Evolutionary conservation across 2,888 invertebrate species (phyloP).

Genomic region (Noctua fimbriata): DNA sequence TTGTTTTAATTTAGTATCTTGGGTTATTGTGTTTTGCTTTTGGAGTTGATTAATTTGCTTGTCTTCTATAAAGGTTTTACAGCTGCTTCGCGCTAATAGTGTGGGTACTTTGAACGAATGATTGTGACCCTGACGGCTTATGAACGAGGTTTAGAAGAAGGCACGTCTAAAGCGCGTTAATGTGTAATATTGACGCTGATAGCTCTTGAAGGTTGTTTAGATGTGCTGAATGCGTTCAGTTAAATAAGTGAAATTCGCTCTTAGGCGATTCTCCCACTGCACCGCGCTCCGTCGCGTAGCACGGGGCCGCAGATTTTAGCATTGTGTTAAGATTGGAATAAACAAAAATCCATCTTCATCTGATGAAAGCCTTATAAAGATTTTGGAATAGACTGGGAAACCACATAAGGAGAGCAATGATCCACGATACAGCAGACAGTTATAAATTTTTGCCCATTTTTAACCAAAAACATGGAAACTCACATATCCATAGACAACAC

Average conservation of each 20-base stretch:
- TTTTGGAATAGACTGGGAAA: neutral
- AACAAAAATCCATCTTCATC: neutral
- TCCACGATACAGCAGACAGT: neutral
- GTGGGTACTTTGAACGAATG: neutral
- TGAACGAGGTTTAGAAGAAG: neutral
- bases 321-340: neutral
- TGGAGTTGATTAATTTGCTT: conserved; percentile 24
- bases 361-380: neutral
- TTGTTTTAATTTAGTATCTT: conserved; percentile 13
- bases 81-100: neutral
- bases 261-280: too few relatives aligned
- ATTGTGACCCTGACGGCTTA: too few relatives aligned
- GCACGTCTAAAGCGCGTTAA: neutral
- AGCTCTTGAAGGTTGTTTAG: too few relatives aligned
- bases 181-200: neutral
- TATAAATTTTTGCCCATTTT: neutral
- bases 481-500: conserved; percentile 16
- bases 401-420: neutral
- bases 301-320: too few relatives aligned
- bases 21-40: conserved; percentile 18
- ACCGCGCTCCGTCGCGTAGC: too few relatives aligned
- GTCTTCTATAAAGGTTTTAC: neutral
- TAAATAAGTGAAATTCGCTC: rapidly evolving
- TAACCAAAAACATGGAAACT: conserved; percentile 10
- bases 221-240: neutral